These are phyloP conservation scores for Linepithema humile DNA, from an alignment of 1,140 invertebrate genomes.

Conservation along the genomic window DNA sequence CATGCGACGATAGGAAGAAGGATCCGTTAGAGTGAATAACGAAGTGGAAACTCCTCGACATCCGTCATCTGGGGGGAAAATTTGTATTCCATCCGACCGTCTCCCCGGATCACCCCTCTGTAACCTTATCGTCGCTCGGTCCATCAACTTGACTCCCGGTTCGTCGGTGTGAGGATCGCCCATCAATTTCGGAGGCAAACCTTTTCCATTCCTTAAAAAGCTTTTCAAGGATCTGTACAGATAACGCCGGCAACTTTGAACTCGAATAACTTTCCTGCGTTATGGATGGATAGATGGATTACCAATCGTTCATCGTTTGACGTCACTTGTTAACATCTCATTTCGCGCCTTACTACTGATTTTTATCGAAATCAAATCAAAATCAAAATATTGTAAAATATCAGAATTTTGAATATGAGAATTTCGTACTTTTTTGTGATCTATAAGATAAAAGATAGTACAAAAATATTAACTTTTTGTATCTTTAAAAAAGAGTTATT, in stretches of 20 bases:
- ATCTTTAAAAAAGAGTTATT: background rate
- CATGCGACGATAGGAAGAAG: slow-evolving; percentile 41
- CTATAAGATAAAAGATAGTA: background rate
- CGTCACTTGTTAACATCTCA: background rate
- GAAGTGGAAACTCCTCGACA: slow-evolving; percentile 77
- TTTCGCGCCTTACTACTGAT: background rate
- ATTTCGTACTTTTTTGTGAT: background rate
- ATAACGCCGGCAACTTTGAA: slow-evolving; percentile 37
- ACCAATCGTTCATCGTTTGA: slow-evolving; percentile 1
- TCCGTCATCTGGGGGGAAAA: slow-evolving; percentile 76
- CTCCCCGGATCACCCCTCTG: slow-evolving; percentile 68
- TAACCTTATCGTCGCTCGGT: slow-evolving; percentile 78
- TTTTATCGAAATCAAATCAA: background rate
- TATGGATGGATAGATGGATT: slow-evolving; percentile 9
- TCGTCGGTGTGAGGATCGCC: slow-evolving; percentile 68
- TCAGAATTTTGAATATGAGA: background rate
- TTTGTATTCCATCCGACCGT: slow-evolving; percentile 76
- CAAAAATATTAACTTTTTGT: background rate
- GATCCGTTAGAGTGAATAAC: slow-evolving; percentile 70
- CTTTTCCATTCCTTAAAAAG: slow-evolving; percentile 44
- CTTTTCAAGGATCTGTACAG: slow-evolving; percentile 32
- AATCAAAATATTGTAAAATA: background rate
- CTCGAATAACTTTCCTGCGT: background rate
- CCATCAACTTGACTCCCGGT: slow-evolving; percentile 78
- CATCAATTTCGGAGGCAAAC: slow-evolving; percentile 77